These are phyloP conservation scores for Eupithecia tripunctaria DNA, from an alignment of 2,888 invertebrate species.

Conservation along the genomic window DNA sequence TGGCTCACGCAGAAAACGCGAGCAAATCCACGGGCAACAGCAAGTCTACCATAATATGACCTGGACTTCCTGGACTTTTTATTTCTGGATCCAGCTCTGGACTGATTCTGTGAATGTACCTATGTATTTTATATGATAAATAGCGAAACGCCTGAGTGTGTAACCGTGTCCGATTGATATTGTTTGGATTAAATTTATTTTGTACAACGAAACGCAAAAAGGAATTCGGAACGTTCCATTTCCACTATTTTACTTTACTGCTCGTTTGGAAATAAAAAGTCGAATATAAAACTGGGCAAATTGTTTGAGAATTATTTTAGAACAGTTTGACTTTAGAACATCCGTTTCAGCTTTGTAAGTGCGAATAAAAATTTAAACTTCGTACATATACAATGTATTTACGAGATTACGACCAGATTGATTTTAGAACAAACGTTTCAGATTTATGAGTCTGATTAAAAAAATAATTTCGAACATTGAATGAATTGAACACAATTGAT, in stretches of 20 bases:
- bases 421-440: too few relatives aligned
- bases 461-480: too few relatives aligned
- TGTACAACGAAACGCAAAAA: constrained; percentile 70
- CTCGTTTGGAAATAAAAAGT: constrained; percentile 32
- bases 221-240: constrained; percentile 52
- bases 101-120: constrained; percentile 26
- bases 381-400: too few relatives aligned
- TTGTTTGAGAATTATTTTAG: background rate
- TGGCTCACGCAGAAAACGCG: background rate
- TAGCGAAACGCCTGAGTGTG: constrained; percentile 74
- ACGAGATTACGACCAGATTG: too few relatives aligned
- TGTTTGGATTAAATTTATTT: constrained; percentile 77
- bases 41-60: background rate
- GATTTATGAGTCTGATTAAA: too few relatives aligned
- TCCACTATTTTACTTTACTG: constrained; percentile 21
- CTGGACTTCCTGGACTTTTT: background rate
- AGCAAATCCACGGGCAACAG: background rate
- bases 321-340: constrained; percentile 5
- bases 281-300: constrained; percentile 11
- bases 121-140: constrained; percentile 77
- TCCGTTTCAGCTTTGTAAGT: background rate
- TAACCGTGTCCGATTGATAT: constrained; percentile 79
- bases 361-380: too few relatives aligned
- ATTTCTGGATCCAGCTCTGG: constrained; percentile 13
- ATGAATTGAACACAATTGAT: too few relatives aligned